Base-by-base conservation (phyloP, 1,140 invertebrate genomes). In the Centruroides sculpturatus region DNA sequence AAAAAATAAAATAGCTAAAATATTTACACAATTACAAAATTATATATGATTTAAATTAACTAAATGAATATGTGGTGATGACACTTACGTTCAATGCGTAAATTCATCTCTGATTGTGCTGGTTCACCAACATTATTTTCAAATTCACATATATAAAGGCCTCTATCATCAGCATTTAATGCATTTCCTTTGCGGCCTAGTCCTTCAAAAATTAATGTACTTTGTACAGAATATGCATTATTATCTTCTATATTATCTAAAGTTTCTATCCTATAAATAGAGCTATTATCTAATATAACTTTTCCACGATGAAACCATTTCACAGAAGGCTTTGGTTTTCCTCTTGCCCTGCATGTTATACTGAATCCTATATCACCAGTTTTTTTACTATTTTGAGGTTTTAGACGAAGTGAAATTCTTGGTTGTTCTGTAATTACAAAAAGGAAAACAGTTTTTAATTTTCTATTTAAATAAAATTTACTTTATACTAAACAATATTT, bases 121-220 rank as follows among this genome's bases (percentile, higher is more conserved):
- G 85, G 82, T 71, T 82, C 83, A 68, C 87, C 89, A 3, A 92
- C 87, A 71, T 90, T 87, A 69, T 95, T 94, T 68, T 88, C 83
- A 71, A 92, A 92, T 9, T 85, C 79, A 72, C 91, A 94, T 4
- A 85, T 83, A 73, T 93, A 94, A 23, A 85, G 80, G 13, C 91
- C 92, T 23, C 89, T 79, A 73, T 94, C 91, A 41, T 81, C 81
- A 0, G 89, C 83, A 82, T 55, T 60, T 13, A 52, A 55, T 35
- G 47, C 55, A 56, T 63, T 59, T 35, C 61, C 55, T 47, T 66
- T 63, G 47, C 89, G 76, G 0, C 83, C 82, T 62, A 83, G 81
- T 8, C 90, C 89, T 35, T 77, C 75, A 72, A 92, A 93, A 69
- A 81, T 82, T 5, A 94, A 75, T 46, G 83, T 86, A 62, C 87